Evolutionary conservation across 2,797 vertebrate genomes (phyloP), one percentile per base, ranked within the genome.

Genomic region (Crocodylus rhombifer): DNA sequence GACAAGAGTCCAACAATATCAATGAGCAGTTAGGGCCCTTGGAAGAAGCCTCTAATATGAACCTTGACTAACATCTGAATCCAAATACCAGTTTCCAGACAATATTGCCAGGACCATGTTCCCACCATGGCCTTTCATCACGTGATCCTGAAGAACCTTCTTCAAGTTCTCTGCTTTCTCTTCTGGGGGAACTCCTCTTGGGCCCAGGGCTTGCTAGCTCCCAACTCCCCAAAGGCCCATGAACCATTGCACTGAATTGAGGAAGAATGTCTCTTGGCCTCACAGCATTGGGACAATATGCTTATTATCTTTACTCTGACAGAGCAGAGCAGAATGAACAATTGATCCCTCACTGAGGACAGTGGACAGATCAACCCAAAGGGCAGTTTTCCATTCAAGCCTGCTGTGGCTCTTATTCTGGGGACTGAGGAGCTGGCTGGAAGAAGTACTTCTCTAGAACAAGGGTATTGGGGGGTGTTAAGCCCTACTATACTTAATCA

Each of bases 201-300:
- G 42, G 9, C 42, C 42, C 10, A 51, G 42, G 42, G 42, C 42
- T 51, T 51, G 42, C 21, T 57, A 57, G 36, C 57, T 90, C 88
- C 57, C 74, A 56, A 55, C 55, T 14, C 28, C 25, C 55, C 26
- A 21, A 84, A 65, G 87, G 26, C 28, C 74, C 79, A 60, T 28
- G 33, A 87, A 55, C 42, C 67, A 67, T 5, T 79, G 61, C 9
- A 55, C 21, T 33, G 60, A 91, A 86, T 56, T 30, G 23, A 11
- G 33, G 58, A 1, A 62, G 16, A 3, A 11, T 0, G 0, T 67
- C 87, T 82, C 33, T 51, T 51, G 14, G 36, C 25, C 42, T 25
- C 8, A 25, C 23, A 15, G 69, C 36, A 71, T 42, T 7, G 4
- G 87, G 23, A 3, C 28, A 33, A 14, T 13, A 60, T 73, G 20